phyloP scores from a whole-genome alignment of 1,140 invertebrate species.

The Cyclargus thomasi region DNA sequence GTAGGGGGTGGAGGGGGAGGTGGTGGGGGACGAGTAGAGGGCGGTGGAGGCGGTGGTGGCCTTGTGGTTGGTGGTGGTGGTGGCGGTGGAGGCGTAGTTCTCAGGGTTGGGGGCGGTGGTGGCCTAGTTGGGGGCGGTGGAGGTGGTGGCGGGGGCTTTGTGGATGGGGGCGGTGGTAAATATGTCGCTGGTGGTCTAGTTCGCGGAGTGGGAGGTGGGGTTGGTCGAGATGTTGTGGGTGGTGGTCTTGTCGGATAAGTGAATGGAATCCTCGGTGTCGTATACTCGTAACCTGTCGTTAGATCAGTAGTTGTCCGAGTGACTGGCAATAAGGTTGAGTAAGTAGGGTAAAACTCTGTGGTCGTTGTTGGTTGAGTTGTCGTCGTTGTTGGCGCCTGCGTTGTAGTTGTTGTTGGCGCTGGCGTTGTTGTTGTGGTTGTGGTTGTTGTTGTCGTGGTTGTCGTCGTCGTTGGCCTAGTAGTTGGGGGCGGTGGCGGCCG shows the following conservation, averaged over 20 bases:
- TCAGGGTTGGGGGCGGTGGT: constrained; percentile 27
- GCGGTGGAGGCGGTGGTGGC: constrained; percentile 23
- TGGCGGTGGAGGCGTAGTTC: constrained; percentile 25
- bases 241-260: constrained; percentile 27
- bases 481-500: constrained; percentile 27
- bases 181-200: constrained; percentile 28
- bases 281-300: constrained; percentile 32
- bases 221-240: constrained; percentile 25
- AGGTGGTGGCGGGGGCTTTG: constrained; percentile 32
- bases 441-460: constrained; percentile 26
- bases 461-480: constrained; percentile 24
- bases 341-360: neutral
- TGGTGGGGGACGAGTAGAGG: constrained; percentile 23
- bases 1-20: constrained; percentile 24
- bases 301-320: constrained; percentile 11
- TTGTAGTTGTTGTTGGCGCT: constrained; percentile 26
- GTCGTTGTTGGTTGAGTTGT: constrained; percentile 22
- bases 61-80: constrained; percentile 28
- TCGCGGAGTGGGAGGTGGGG: constrained; percentile 30
- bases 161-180: constrained; percentile 24
- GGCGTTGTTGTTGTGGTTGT: constrained; percentile 23
- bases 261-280: constrained; percentile 29
- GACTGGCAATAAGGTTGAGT: neutral
- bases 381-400: constrained; percentile 28
- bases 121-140: constrained; percentile 27